Conservation (phyloP, 2,888 invertebrate species). For the Allophyes oxyacanthae region DNA sequence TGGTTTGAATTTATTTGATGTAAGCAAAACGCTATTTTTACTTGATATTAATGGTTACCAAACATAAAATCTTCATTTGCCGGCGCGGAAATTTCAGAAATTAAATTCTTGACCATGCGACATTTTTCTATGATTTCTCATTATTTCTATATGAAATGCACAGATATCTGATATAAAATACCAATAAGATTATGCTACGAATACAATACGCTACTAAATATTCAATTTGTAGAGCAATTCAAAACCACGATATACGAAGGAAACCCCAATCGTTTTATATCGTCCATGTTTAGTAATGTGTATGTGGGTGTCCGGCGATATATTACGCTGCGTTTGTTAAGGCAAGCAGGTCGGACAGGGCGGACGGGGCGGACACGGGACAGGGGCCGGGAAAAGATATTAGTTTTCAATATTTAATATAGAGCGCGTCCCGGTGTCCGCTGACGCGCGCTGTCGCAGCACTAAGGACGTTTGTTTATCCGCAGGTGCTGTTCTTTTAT, state of each 20-base stretch:
- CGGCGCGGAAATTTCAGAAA: too few species aligned
- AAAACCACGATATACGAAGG: conserved; percentile 22
- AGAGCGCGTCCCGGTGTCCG: conserved; percentile 42
- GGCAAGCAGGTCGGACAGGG: conserved; percentile 40
- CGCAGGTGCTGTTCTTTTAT: conserved; percentile 38
- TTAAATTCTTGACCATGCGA: too few species aligned
- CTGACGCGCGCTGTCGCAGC: conserved; percentile 55
- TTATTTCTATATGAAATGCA: too few species aligned
- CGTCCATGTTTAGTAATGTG: conserved; percentile 36
- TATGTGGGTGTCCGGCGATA: conserved; percentile 34
- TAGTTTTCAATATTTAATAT: conserved; percentile 61
- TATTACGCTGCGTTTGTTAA: conserved; percentile 38
- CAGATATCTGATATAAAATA: not conserved
- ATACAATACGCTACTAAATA: conserved; percentile 22
- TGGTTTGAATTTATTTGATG: conserved; percentile 1
- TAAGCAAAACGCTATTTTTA: not conserved
- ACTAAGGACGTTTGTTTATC: conserved; percentile 42
- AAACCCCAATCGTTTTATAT: conserved; percentile 21
- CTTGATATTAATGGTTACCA: too few species aligned
- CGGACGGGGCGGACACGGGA: too few species aligned
- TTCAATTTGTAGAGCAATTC: conserved; percentile 34
- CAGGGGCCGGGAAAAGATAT: conserved; percentile 48
- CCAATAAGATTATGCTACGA: not conserved
- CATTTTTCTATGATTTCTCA: too few species aligned
- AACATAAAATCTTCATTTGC: too few species aligned